phyloP scores from a whole-genome alignment of 2,888 invertebrate genomes.

The Aleiodes leptofemur region DNA sequence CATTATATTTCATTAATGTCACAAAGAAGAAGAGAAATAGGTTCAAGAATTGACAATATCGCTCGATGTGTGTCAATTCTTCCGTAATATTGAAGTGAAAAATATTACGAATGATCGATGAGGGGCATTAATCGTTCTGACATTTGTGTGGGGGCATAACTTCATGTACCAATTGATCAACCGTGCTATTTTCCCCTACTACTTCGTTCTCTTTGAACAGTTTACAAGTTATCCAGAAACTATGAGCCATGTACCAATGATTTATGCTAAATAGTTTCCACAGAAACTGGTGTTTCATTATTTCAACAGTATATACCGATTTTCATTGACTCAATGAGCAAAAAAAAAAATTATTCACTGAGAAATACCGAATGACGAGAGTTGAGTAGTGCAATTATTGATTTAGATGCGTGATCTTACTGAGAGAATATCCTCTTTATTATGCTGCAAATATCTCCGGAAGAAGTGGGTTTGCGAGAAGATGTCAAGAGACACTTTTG shows the following conservation, averaged over 20 bases:
- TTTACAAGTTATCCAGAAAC: conserved; percentile 2
- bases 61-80: conserved; percentile 12
- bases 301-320: no score
- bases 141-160: conserved; percentile 34
- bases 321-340: no score
- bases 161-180: conserved; percentile 34
- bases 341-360: no score
- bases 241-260: background rate
- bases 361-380: no score
- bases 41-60: conserved; percentile 9
- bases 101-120: conserved; percentile 31
- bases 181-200: conserved; percentile 7
- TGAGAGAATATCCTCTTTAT: no score
- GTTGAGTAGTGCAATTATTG: no score
- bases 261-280: background rate
- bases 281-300: no score
- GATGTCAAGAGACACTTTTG: no score
- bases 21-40: background rate
- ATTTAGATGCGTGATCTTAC: no score
- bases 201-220: background rate
- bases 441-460: no score
- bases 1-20: background rate
- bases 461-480: no score
- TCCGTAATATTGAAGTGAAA: background rate
- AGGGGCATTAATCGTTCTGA: conserved; percentile 45